Percentiles rank a stretch among this genome's conserved stretches.
Conservation (phyloP, 2,888 invertebrate genomes). For the Craniophora ligustri region DNA sequence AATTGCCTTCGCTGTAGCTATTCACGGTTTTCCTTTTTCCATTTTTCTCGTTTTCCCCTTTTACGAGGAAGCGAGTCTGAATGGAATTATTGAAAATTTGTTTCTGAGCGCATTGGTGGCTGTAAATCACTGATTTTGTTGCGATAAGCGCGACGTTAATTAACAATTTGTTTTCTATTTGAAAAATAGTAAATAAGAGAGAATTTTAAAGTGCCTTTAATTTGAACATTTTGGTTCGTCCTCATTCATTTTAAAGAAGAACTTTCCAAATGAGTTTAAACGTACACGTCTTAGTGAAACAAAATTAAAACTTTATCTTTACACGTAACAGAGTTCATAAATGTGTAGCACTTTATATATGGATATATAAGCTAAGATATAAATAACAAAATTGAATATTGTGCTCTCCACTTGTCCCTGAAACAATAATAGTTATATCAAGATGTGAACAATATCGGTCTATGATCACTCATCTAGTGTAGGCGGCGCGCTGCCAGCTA, state of each 20-base stretch:
- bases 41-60: slow-evolving; percentile 60
- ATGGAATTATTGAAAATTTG: slow-evolving; percentile 49
- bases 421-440: slow-evolving; percentile 35
- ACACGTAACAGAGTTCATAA: too few species aligned
- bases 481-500: slow-evolving; percentile 46
- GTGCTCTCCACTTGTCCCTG: slow-evolving; percentile 23
- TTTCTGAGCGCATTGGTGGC: slow-evolving; percentile 41
- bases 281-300: neutral
- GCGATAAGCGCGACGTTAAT: slow-evolving; percentile 33
- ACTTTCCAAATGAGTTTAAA: neutral
- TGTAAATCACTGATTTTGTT: slow-evolving; percentile 44
- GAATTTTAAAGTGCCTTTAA: too few species aligned
- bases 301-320: neutral
- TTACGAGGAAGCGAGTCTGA: slow-evolving; percentile 50
- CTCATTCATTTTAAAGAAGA: neutral
- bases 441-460: slow-evolving; percentile 37
- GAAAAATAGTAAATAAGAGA: slow-evolving; percentile 25
- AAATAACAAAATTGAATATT: slow-evolving; percentile 31
- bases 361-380: neutral
- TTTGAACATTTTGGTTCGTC: neutral
- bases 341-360: neutral
- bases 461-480: slow-evolving; percentile 58
- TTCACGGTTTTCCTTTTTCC: slow-evolving; percentile 63
- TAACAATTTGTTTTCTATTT: slow-evolving; percentile 27
- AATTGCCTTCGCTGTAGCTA: slow-evolving; percentile 70